Evolutionary conservation across 2,888 invertebrate genomes (phyloP).

Genomic region (Chydorus sphaericus): DNA sequence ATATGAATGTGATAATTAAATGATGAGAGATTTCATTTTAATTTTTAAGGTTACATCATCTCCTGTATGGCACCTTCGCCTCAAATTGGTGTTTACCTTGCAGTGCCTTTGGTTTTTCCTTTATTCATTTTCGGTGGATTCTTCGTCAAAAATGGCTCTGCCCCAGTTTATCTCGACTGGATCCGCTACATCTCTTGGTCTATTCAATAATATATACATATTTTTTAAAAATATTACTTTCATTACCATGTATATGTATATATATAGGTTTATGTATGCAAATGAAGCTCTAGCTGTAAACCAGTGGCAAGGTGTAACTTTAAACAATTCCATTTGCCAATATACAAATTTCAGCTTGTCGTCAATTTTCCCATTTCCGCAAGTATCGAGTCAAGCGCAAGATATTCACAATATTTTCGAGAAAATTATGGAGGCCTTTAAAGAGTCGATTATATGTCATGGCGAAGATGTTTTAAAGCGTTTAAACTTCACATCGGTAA

Average conservation of each 20-base stretch:
- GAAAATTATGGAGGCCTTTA: too few species aligned
- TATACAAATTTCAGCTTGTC: conserved; percentile 48
- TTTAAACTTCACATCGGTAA: conserved; percentile 57
- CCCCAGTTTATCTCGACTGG: conserved; percentile 72
- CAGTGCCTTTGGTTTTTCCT: conserved; percentile 83
- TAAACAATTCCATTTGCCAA: conserved; percentile 38
- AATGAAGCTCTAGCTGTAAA: conserved; percentile 77
- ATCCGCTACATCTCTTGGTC: conserved; percentile 86
- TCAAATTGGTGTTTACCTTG: conserved; percentile 76
- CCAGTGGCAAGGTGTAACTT: conserved; percentile 68
- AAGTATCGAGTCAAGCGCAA: too few species aligned
- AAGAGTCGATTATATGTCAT: too few species aligned
- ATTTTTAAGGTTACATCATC: conserved; percentile 64
- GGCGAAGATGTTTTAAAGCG: conserved; percentile 64
- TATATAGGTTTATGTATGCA: conserved; percentile 79
- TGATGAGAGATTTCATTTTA: conserved; percentile 15
- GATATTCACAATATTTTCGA: too few species aligned
- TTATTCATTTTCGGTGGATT: conserved; percentile 91
- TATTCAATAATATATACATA: too few species aligned
- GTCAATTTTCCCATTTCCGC: too few species aligned
- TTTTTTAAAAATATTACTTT: too few species aligned
- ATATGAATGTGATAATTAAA: too few species aligned
- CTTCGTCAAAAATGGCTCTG: conserved; percentile 78
- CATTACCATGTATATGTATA: too few species aligned
- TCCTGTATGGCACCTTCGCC: conserved; percentile 70